A percentile compares a stretch with the other conserved stretches of the same genome.
These are phyloP conservation scores for Parotocinclus haroldoi DNA, from an alignment of 2,797 vertebrate genomes.

Conservation along the genomic window DNA sequence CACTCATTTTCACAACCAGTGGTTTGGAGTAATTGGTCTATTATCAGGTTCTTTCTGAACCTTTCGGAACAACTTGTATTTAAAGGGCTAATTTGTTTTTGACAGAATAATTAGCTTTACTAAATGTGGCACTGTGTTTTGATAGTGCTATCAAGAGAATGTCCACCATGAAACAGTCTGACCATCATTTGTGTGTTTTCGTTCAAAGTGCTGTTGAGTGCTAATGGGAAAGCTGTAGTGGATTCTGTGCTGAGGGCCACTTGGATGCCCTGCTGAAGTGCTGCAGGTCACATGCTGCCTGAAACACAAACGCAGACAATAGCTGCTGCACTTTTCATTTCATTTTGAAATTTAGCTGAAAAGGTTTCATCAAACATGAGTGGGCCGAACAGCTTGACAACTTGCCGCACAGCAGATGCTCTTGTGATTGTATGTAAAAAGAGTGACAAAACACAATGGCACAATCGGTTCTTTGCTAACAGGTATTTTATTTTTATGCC, in stretches of 20 bases:
- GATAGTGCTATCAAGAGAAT: neutral
- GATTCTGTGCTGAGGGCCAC: conserved; percentile 20
- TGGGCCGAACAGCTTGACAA: no score
- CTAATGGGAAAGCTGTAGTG: no score
- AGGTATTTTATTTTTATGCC: conserved; percentile 32
- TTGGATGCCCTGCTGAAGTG: conserved; percentile 25
- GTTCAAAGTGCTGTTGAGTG: no score
- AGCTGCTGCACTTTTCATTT: neutral
- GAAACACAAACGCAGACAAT: neutral
- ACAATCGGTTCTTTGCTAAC: neutral
- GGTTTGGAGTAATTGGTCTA: neutral
- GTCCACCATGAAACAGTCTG: neutral
- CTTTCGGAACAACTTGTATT: neutral
- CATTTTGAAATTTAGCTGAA: neutral
- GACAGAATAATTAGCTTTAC: conserved; percentile 14
- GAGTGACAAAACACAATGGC: no score
- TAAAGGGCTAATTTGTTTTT: neutral
- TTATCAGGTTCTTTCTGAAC: conserved; percentile 11
- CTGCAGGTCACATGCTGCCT: conserved; percentile 1
- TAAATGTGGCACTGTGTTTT: conserved; percentile 7
- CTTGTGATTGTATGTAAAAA: no score
- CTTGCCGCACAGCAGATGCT: no score
- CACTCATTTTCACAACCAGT: neutral
- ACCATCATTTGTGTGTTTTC: no score
- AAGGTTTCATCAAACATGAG: no score